Percentiles rank a stretch among this genome's conserved stretches.
Conservation (phyloP, 2,888 invertebrate species). For the Xanthia togata region DNA sequence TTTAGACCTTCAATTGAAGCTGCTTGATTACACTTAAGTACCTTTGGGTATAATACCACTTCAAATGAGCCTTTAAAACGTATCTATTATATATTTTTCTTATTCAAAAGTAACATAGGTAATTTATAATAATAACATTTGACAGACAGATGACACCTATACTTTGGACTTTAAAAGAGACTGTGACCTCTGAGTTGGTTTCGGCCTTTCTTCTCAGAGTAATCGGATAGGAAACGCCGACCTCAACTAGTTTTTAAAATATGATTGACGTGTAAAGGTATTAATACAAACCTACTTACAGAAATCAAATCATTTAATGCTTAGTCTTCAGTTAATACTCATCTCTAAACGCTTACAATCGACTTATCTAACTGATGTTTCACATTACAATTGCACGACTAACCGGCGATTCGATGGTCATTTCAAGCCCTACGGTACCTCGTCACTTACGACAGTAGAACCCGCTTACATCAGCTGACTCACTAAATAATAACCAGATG, state of each 20-base stretch:
- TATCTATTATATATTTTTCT: constrained; percentile 12
- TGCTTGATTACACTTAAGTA: constrained; percentile 53
- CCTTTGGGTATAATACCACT: constrained; percentile 24
- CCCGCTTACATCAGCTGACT: constrained; percentile 43
- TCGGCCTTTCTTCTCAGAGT: too few species aligned
- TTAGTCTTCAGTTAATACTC: too few species aligned
- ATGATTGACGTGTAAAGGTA: too few species aligned
- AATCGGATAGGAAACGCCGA: too few species aligned
- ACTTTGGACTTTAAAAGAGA: too few species aligned
- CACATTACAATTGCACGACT: constrained; percentile 22
- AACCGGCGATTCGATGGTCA: constrained; percentile 19
- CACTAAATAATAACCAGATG: constrained; percentile 44
- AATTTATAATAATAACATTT: neutral
- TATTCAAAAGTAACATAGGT: neutral
- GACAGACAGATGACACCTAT: neutral
- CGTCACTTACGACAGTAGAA: constrained; percentile 26
- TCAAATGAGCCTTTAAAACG: constrained; percentile 21
- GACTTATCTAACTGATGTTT: constrained; percentile 4
- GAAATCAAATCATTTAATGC: too few species aligned
- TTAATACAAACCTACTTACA: too few species aligned
- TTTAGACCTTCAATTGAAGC: constrained; percentile 55
- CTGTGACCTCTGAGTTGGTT: too few species aligned
- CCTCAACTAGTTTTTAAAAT: too few species aligned
- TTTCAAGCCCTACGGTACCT: constrained; percentile 24
- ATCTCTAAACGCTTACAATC: constrained; percentile 5